Conservation (phyloP, 2,888 invertebrate genomes). For the Microchrysa polita region DNA sequence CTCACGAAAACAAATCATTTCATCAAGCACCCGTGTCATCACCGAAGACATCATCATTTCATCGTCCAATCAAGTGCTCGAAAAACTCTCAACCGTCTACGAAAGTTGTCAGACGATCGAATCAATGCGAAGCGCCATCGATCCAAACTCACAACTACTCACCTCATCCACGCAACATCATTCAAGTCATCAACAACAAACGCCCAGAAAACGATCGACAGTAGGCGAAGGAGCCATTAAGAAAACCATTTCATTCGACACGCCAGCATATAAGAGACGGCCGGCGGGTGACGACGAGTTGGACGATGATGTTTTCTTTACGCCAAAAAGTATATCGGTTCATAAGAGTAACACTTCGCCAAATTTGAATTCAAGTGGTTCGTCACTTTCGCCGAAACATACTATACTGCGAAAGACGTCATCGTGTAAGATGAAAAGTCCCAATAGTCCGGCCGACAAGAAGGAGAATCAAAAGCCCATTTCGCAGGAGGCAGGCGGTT, state of each 20-base stretch:
- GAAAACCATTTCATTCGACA: constrained; percentile 47
- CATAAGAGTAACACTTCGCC: constrained; percentile 2
- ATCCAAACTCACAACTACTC: background rate
- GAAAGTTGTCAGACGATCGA: constrained; percentile 61
- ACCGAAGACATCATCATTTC: constrained; percentile 29
- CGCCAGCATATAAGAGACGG: constrained; percentile 8
- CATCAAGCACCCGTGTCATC: constrained; percentile 55
- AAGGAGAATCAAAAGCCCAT: constrained; percentile 10
- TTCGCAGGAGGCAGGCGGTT: constrained; percentile 3
- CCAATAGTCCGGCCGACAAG: background rate
- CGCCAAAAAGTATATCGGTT: constrained; percentile 42
- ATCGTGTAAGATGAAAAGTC: background rate
- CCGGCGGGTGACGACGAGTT: constrained; percentile 14
- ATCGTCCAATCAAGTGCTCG: constrained; percentile 26
- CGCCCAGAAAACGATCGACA: constrained; percentile 35
- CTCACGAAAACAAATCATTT: constrained; percentile 54
- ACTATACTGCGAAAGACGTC: background rate
- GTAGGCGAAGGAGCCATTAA: constrained; percentile 35
- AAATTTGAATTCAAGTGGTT: background rate
- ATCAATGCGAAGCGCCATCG: constrained; percentile 45
- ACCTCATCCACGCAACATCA: too few relatives aligned
- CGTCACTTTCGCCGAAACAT: background rate
- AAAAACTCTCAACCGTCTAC: constrained; percentile 56
- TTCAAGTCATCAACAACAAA: background rate
- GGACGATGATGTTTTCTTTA: constrained; percentile 49